Evolutionary conservation across 2,113 vertebrate genomes (phyloP).

Genomic region (Cavia aperea): DNA sequence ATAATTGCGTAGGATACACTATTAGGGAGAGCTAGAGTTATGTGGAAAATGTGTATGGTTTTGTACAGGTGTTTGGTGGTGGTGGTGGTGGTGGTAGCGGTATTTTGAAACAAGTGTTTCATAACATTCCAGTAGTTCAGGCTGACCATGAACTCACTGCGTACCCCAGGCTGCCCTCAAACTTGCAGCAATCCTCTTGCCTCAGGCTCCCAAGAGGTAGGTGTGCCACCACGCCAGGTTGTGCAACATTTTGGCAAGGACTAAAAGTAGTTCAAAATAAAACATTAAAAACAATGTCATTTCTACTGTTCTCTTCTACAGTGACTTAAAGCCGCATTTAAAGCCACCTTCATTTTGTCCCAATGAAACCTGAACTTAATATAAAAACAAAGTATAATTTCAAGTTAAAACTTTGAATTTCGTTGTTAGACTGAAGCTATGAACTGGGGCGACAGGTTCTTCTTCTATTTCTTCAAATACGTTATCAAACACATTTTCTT

Average conservation of each 20-base stretch:
- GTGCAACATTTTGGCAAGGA: neutral
- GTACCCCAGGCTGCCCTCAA: neutral
- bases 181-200: neutral
- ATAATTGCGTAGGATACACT: neutral
- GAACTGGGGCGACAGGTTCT: neutral
- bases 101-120: neutral
- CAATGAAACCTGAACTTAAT: neutral
- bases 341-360: neutral
- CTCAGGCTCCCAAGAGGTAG: neutral
- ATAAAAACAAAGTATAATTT: neutral
- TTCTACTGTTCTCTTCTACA: neutral
- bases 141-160: neutral
- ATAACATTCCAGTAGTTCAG: neutral
- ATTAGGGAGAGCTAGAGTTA: neutral
- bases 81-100: too few species aligned
- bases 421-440: neutral
- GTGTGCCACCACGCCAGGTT: neutral
- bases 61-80: neutral
- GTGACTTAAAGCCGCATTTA: neutral
- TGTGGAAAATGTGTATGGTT: neutral
- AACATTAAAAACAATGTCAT: neutral
- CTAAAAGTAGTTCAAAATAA: slow-evolving; percentile 14
- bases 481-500: neutral
- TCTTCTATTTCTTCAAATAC: neutral
- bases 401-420: neutral